These are phyloP conservation scores for Plumapathes pennacea DNA, from an alignment of 92 coral and sea anemone species.

Conservation along the genomic window DNA sequence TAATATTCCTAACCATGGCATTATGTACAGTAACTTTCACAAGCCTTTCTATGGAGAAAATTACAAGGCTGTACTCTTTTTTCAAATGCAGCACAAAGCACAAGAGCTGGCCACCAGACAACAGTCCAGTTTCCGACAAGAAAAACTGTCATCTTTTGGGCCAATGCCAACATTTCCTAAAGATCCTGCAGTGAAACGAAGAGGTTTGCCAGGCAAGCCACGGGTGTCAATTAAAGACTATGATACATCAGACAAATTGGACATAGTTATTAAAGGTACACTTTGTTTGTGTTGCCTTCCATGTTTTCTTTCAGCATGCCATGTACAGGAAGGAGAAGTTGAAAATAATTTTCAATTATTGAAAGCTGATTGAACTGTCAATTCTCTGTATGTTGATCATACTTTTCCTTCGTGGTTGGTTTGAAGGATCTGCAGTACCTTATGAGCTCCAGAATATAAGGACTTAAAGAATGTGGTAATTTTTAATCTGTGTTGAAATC, in stretches of 20 bases:
- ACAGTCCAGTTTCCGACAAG: conserved; percentile 38
- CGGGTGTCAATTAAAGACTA: conserved; percentile 59
- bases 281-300: no score
- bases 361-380: no score
- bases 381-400: no score
- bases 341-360: no score
- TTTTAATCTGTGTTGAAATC: no score
- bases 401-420: neutral
- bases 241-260: conserved; percentile 71
- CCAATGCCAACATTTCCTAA: neutral
- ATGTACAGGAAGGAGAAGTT: no score
- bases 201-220: conserved; percentile 34
- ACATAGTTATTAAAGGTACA: conserved; percentile 92
- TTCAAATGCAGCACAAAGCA: conserved; percentile 55
- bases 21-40: no score
- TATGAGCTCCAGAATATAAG: neutral
- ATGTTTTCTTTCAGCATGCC: no score
- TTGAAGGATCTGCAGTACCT: neutral
- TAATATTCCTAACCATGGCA: no score
- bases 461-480: no score
- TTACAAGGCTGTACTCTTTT: neutral
- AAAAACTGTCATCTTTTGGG: conserved; percentile 11
- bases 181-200: conserved; percentile 16
- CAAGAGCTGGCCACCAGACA: conserved; percentile 49
- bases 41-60: neutral